These are phyloP conservation scores for Tragelaphus scriptus DNA, from an alignment of 2,113 vertebrate species.

Conservation along the genomic window DNA sequence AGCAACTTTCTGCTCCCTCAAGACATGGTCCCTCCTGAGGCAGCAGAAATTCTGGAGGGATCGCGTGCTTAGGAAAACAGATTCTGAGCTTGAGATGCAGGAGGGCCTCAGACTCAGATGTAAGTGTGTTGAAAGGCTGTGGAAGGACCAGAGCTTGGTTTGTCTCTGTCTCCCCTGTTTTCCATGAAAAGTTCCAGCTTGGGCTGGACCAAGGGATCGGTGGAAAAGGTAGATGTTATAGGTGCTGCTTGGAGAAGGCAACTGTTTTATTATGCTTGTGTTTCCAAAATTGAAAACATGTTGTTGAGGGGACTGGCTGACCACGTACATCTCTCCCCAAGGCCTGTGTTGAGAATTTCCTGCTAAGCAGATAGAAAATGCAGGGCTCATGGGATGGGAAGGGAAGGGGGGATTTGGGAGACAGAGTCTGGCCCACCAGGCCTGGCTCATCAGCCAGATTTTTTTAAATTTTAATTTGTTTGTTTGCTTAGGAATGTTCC, in stretches of 20 bases:
- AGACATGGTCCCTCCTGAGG: not conserved
- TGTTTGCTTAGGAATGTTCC: conserved; percentile 49
- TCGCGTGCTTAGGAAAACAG: not conserved
- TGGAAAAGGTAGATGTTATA: not conserved
- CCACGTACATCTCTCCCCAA: accelerated
- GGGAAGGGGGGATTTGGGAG: not conserved
- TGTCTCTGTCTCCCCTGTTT: not conserved
- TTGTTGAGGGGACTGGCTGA: not conserved
- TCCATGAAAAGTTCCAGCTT: not conserved
- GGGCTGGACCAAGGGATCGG: not conserved
- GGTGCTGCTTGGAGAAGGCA: not conserved
- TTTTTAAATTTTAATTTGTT: not conserved
- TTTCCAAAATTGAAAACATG: not conserved
- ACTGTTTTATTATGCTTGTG: not conserved
- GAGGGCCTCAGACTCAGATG: not conserved
- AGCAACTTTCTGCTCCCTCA: not conserved
- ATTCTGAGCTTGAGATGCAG: not conserved
- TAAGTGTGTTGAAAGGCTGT: not conserved
- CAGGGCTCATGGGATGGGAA: not conserved
- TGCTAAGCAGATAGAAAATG: not conserved
- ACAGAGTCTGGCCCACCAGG: not conserved
- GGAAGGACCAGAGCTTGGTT: not conserved
- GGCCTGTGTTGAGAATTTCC: not conserved
- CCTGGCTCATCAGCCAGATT: not conserved
- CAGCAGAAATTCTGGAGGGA: not conserved